These are phyloP conservation scores for Nomia melanderi DNA, from an alignment of 1,140 invertebrate genomes.

Conservation along the genomic window DNA sequence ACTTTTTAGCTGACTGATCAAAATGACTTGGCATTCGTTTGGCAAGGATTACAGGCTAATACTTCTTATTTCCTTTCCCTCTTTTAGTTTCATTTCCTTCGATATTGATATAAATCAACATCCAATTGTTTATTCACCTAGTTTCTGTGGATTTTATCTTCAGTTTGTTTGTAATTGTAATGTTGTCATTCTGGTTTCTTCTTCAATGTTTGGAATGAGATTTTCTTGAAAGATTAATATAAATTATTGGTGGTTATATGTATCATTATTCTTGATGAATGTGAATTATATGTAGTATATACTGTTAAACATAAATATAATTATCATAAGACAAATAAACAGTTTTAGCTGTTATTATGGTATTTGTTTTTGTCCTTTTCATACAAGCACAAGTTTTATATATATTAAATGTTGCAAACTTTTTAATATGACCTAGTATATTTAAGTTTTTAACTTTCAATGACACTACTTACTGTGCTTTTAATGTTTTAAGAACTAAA, in stretches of 20 bases:
- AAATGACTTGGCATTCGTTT: too few species aligned
- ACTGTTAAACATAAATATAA: not conserved
- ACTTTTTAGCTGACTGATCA: too few species aligned
- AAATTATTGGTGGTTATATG: not conserved
- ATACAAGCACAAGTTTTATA: not conserved
- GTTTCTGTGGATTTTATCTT: too few species aligned
- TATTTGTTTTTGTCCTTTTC: not conserved
- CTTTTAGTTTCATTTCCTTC: not conserved
- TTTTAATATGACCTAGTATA: too few species aligned
- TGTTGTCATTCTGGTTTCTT: not conserved
- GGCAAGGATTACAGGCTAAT: too few species aligned
- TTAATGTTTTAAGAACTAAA: constrained; percentile 5
- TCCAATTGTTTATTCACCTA: too few species aligned
- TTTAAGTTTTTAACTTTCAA: not conserved
- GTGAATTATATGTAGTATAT: not conserved
- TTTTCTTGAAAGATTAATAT: not conserved
- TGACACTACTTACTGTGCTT: constrained; percentile 3
- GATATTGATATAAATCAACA: too few species aligned
- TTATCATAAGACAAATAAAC: not conserved
- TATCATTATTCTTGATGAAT: not conserved
- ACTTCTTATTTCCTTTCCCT: too few species aligned
- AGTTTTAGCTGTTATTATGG: not conserved
- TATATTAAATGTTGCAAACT: too few species aligned
- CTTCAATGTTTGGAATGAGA: not conserved
- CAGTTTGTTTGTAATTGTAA: constrained; percentile 20